Evolutionary conservation across 2,113 vertebrate species (phyloP), one percentile per base, ranked within the genome.

Genomic region (Martes martes): DNA sequence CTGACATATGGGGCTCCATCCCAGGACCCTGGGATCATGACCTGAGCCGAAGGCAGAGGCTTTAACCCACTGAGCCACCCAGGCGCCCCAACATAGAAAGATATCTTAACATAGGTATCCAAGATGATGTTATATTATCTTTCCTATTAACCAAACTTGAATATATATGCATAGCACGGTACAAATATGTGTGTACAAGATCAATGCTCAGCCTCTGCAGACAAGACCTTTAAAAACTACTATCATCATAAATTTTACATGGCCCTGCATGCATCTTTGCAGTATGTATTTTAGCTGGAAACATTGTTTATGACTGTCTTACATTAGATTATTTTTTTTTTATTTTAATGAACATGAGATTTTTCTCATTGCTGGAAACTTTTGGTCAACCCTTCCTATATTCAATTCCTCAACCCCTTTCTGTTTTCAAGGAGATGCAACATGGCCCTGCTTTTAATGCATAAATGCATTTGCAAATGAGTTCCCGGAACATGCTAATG

Each of bases 401-500:
- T 71, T 74, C 84, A 50, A 39, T 19, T 84, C 78, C 1, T 97
- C 45, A 84, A n/a, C 31, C 80, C 24, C 78, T 84, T 86, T 89
- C 59, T 78, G 6, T 74, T 42, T 94, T 91, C 57, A 55, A 84
- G 45, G 47, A 92, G 63, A 94, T 0, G 1, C 45, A 69, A 71
- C 23, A 71, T 28, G 57, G 87, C 50, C 26, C 59, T 50, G 19
- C 61, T 6, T 96, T 91, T 97, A 95, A 97, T 18, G 42, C 83
- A 95, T 89, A 97, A 97, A 50, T 86, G 93, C 59, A 87, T 97
- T 94, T 98, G 78, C 91, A 97, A 98, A 98, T 97, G 96, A 98
- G 97, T 96, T 98, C 93, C 92, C 5, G 61, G 95, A 97, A 93
- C 82, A 98, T 74, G 82, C 91, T 98, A 97, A 97, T 97, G 91